phyloP scores from a whole-genome alignment of 1,140 invertebrate species.

The Heterodera carotae region DNA sequence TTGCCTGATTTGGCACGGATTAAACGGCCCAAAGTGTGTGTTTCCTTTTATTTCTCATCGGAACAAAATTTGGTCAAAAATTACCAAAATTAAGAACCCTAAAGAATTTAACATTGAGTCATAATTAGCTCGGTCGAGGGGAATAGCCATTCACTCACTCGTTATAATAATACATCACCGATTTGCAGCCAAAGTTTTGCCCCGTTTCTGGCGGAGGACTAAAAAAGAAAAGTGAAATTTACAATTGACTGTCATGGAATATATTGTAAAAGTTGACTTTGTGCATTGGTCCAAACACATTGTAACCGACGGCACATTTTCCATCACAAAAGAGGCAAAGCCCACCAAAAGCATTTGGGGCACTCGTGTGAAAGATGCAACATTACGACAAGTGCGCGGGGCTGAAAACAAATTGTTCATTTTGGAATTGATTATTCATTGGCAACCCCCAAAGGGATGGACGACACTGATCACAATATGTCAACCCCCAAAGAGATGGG shows the following conservation, averaged over 20 bases:
- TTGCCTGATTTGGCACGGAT: too few relatives aligned
- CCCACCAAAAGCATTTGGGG: conserved; percentile 65
- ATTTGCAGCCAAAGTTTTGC: conserved; percentile 64
- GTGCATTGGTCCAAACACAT: conserved; percentile 66
- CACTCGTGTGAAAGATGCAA: conserved; percentile 62
- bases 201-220: conserved; percentile 65
- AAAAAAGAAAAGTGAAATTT: conserved; percentile 26
- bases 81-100: too few relatives aligned
- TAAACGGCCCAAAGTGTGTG: too few relatives aligned
- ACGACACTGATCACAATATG: conserved; percentile 14
- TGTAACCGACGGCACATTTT: conserved; percentile 65
- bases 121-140: too few relatives aligned
- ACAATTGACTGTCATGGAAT: conserved; percentile 27
- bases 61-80: too few relatives aligned
- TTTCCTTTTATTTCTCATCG: too few relatives aligned
- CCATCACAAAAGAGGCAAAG: conserved; percentile 66
- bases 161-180: conserved; percentile 66
- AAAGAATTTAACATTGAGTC: too few relatives aligned
- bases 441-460: too few relatives aligned
- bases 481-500: too few relatives aligned
- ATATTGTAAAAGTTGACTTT: conserved; percentile 52
- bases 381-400: conserved; percentile 63
- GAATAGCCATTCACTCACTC: conserved; percentile 41
- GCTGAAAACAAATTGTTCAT: too few relatives aligned
- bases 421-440: too few relatives aligned